Percentiles rank a stretch among this genome's conserved stretches.
These are phyloP conservation scores for Epinephelus lanceolatus DNA, from an alignment of 2,113 vertebrate species.

Conservation along the genomic window DNA sequence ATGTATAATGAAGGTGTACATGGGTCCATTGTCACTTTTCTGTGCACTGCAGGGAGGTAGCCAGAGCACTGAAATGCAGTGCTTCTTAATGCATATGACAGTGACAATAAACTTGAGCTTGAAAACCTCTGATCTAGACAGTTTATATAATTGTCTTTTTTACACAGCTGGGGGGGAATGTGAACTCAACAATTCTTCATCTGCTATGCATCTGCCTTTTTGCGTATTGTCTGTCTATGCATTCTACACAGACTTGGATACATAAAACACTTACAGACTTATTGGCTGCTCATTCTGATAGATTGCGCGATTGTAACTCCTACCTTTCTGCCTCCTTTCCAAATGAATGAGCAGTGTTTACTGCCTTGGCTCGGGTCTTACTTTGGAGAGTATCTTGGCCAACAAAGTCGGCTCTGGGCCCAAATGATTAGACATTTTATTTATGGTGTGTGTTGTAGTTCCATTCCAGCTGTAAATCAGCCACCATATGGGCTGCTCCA, in stretches of 20 bases:
- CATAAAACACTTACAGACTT: background rate
- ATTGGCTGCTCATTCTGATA: background rate
- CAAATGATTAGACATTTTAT: constrained; percentile 4
- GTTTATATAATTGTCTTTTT: background rate
- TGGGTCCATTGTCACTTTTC: background rate
- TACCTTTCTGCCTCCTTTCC: background rate
- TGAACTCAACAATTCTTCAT: background rate
- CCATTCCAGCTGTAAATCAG: constrained; percentile 36
- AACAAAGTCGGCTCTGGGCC: background rate
- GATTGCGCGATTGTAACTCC: background rate
- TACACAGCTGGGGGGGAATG: background rate
- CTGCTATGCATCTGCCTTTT: background rate
- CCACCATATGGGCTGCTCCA: constrained; percentile 1
- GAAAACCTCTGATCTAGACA: background rate
- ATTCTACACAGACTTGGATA: background rate
- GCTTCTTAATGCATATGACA: background rate
- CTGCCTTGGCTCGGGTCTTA: constrained; percentile 5
- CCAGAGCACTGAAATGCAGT: background rate
- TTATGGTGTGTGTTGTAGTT: background rate
- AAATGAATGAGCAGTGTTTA: constrained; percentile 17
- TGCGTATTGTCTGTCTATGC: background rate
- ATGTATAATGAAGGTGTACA: background rate
- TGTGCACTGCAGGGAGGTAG: background rate
- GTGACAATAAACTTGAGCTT: background rate
- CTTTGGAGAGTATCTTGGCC: constrained; percentile 19